Evolutionary conservation across 2,888 invertebrate genomes (phyloP), one percentile per base, ranked within the genome.

Genomic region (Panopea generosa): DNA sequence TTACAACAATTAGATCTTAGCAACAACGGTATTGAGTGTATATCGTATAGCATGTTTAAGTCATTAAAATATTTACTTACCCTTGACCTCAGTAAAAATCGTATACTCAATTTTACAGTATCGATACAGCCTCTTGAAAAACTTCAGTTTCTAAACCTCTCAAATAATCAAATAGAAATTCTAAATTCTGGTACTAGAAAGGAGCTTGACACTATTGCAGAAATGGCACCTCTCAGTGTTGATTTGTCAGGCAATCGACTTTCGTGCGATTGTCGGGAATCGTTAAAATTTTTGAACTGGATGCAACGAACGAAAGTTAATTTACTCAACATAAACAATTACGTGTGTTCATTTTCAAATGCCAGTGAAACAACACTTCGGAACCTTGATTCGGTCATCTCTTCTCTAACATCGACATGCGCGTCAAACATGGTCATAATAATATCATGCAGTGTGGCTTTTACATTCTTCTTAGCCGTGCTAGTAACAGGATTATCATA

Each of bases 261-360:
- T 1, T 18, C 45, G 18, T 69, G 69, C 18, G 45, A 29, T 4
- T 69, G 69, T 53, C n/a, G n/a, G n/a, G 61, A 53, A 29, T 26
- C 69, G 20, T 9, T 61, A 3, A 14, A 38, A 1, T 55, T 73
- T 43, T 26, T 65, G 24, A n/a, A 38, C 20, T 73, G 73, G 73
- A 40, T 67, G 27, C 4, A 14, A 49, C 11, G 11, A 14, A 56
- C 60, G 1, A 60, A 29, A 4, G 60, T 61, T 2, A 14, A 47
- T 14, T 55, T 73, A 4, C 11, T 49, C 6, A 33, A 29, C 6
- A 38, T n/a, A 16, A 16, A 56, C 18, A 20, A 20, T 1, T 67
- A 66, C 50, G 0, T n/a, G 2, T 73, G 73, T 49, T 24, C 27
- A 4, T 27, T 40, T 14, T 26, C 29, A 2, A 62, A 73, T 16